phyloP scores from a whole-genome alignment of 2,888 invertebrate species.

The Chrysolina oricalcia region DNA sequence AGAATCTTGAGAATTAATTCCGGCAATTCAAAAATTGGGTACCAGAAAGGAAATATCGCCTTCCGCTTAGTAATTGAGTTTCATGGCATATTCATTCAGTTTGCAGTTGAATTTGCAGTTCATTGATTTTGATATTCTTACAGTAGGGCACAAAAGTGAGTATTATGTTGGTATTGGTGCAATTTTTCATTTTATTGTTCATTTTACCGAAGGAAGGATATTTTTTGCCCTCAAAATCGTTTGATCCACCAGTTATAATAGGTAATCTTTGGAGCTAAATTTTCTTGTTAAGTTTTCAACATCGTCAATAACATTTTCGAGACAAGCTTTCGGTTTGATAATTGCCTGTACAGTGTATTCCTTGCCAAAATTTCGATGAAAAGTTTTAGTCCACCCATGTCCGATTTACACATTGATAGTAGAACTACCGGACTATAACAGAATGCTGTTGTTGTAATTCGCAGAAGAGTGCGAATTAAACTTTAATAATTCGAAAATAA shows the following conservation, averaged over 20 bases:
- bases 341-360: not conserved
- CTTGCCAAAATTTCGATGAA: not conserved
- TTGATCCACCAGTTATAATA: too few species aligned
- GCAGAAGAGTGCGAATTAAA: conserved; percentile 5
- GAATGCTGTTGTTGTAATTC: not conserved
- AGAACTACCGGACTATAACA: too few species aligned
- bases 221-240: not conserved
- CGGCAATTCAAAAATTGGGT: too few species aligned
- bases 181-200: not conserved
- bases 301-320: not conserved
- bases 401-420: too few species aligned
- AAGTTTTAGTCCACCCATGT: not conserved
- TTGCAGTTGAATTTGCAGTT: not conserved
- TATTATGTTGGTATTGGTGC: conserved; percentile 18
- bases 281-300: not conserved
- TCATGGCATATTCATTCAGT: conserved; percentile 17
- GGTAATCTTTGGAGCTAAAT: not conserved
- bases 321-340: not conserved
- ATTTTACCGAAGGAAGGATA: not conserved
- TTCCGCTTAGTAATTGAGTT: conserved; percentile 16
- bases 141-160: conserved; percentile 15
- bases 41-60: conserved; percentile 17
- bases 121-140: not conserved
- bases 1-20: too few species aligned
- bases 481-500: conserved; percentile 29